These are phyloP conservation scores for Poecilia latipinna DNA, from an alignment of 2,113 vertebrate species.

Conservation along the genomic window DNA sequence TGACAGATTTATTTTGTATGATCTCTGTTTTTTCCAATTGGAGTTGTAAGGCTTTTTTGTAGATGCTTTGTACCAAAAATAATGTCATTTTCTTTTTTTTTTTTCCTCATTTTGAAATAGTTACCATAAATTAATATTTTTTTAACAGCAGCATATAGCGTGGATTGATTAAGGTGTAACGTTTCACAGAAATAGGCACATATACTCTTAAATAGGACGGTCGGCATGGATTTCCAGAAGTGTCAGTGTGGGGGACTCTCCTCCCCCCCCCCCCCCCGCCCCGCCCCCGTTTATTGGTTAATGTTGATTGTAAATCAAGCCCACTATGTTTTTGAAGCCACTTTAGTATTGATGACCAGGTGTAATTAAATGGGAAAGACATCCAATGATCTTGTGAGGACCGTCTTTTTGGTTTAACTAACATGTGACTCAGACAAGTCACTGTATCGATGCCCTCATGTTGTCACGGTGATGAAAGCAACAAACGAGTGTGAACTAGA, in stretches of 20 bases:
- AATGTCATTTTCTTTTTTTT: conserved; percentile 66
- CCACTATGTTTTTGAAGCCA: conserved; percentile 79
- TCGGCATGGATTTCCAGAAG: conserved; percentile 75
- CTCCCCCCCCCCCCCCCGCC: no score
- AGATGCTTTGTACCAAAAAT: conserved; percentile 94
- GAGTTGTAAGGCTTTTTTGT: conserved; percentile 88
- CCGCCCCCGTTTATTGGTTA: conserved; percentile 44
- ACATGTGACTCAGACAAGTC: conserved; percentile 27
- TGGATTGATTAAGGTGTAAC: conserved; percentile 75
- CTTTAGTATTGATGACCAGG: conserved; percentile 78
- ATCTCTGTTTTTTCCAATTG: conserved; percentile 86
- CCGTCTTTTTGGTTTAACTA: conserved; percentile 44
- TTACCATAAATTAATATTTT: conserved; percentile 82
- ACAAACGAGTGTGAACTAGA: conserved; percentile 42
- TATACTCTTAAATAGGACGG: conserved; percentile 70
- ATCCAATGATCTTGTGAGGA: conserved; percentile 66
- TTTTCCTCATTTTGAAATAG: conserved; percentile 67
- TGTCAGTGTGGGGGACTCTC: conserved; percentile 62
- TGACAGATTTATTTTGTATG: conserved; percentile 89
- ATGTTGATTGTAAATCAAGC: conserved; percentile 74
- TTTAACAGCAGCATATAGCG: conserved; percentile 76
- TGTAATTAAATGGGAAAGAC: conserved; percentile 68
- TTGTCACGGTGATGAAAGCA: conserved; percentile 36
- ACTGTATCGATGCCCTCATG: conserved; percentile 43
- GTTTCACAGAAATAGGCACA: conserved; percentile 81